Conservation (phyloP, 2,888 invertebrate species). For the Calliopum simillimum region DNA sequence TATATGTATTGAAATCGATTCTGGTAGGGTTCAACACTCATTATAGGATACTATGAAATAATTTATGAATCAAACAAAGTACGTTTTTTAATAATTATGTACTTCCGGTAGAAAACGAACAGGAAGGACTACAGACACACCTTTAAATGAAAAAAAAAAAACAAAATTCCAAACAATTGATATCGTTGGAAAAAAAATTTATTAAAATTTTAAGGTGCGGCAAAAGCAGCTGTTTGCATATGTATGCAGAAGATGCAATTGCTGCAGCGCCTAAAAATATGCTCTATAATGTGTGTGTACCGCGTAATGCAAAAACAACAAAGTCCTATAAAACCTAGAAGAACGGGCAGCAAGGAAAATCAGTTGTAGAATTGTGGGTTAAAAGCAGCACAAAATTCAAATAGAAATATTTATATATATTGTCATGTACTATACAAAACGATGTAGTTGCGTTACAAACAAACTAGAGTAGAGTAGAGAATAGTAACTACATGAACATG, state of each 20-base stretch:
- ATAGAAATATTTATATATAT: no score
- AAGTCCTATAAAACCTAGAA: no score
- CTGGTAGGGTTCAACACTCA: no score
- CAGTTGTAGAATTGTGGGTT: no score
- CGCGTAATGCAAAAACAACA: neutral
- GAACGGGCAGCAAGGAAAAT: no score
- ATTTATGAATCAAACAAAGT: no score
- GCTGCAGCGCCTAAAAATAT: conserved; percentile 22
- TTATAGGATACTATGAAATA: no score
- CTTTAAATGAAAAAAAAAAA: conserved; percentile 13
- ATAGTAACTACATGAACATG: conserved; percentile 19
- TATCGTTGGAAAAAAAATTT: neutral
- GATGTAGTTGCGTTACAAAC: no score
- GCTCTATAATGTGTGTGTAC: neutral
- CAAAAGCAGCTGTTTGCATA: conserved; percentile 27
- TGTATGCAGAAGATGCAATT: conserved; percentile 3
- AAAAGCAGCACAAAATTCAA: no score
- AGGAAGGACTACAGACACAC: neutral
- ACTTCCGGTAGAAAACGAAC: neutral
- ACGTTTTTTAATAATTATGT: no score
- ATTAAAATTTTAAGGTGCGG: conserved; percentile 35
- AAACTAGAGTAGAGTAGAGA: conserved; percentile 31
- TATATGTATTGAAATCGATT: neutral
- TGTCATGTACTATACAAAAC: no score
- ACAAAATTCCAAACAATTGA: neutral